phyloP scores from a whole-genome alignment of 92 coral and sea anemone species.

The Porites cylindrica region DNA sequence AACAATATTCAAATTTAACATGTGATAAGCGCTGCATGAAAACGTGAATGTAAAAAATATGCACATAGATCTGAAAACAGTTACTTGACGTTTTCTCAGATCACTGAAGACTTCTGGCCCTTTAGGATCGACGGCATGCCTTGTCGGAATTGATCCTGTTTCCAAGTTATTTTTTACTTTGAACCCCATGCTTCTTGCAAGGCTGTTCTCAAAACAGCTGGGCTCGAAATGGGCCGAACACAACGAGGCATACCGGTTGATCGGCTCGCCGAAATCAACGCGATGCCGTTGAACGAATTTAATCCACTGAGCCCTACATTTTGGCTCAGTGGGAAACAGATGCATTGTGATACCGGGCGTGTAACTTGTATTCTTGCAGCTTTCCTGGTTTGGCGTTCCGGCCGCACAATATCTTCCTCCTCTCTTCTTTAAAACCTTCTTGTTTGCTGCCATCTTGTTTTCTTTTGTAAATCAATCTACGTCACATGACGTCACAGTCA shows the following conservation, averaged over 20 bases:
- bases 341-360: slow-evolving; percentile 51
- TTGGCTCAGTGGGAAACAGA: slow-evolving; percentile 43
- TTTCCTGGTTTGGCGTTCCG: too few species aligned
- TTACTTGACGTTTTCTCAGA: too few species aligned
- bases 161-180: slow-evolving; percentile 15
- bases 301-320: slow-evolving; percentile 29
- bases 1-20: too few species aligned
- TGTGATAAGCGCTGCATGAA: too few species aligned
- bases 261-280: slow-evolving; percentile 45
- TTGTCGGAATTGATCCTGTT: slow-evolving; percentile 37
- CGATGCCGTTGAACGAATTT: slow-evolving; percentile 60
- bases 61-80: too few species aligned
- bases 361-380: neutral
- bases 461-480: neutral
- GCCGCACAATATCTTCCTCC: too few species aligned
- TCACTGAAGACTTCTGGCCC: too few species aligned
- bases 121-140: slow-evolving; percentile 7
- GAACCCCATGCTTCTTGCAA: neutral
- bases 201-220: slow-evolving; percentile 22
- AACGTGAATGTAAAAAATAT: too few species aligned
- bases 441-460: too few species aligned
- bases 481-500: neutral
- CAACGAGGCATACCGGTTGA: slow-evolving; percentile 25
- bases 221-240: slow-evolving; percentile 25
- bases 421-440: too few species aligned